phyloP scores from a whole-genome alignment of 1,140 invertebrate genomes.

The Microplitis mediator region DNA sequence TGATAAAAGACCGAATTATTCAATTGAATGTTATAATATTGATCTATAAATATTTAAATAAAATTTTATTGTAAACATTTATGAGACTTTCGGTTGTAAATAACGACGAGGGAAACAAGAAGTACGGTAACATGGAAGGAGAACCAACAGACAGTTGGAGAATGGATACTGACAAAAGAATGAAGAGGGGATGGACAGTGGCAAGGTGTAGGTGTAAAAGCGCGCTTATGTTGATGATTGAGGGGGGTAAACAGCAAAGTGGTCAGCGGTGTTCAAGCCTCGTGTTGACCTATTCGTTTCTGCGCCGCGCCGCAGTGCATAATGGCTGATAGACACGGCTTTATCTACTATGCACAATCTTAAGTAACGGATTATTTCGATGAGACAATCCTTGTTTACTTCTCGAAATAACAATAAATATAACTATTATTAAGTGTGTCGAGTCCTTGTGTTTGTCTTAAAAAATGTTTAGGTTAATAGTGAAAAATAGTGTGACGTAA shows the following conservation, averaged over 20 bases:
- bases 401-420: not conserved
- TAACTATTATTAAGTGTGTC: too few relatives aligned
- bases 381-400: not conserved
- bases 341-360: conserved; percentile 17
- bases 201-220: conserved; percentile 53
- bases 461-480: too few relatives aligned
- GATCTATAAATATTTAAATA: too few relatives aligned
- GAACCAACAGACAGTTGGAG: conserved; percentile 2
- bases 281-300: conserved; percentile 60
- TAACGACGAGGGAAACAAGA: too few relatives aligned
- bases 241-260: conserved; percentile 42
- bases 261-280: conserved; percentile 56
- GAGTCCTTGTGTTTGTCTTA: too few relatives aligned
- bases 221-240: conserved; percentile 40
- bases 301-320: conserved; percentile 54
- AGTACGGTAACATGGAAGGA: not conserved
- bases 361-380: not conserved
- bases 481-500: too few relatives aligned
- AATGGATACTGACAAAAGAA: conserved; percentile 4
- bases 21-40: too few relatives aligned
- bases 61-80: too few relatives aligned
- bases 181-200: conserved; percentile 29
- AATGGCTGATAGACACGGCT: conserved; percentile 53
- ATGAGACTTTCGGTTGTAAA: too few relatives aligned
- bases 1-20: too few relatives aligned